Base-by-base conservation (phyloP, 2,888 invertebrate species). In the Thera britannica region DNA sequence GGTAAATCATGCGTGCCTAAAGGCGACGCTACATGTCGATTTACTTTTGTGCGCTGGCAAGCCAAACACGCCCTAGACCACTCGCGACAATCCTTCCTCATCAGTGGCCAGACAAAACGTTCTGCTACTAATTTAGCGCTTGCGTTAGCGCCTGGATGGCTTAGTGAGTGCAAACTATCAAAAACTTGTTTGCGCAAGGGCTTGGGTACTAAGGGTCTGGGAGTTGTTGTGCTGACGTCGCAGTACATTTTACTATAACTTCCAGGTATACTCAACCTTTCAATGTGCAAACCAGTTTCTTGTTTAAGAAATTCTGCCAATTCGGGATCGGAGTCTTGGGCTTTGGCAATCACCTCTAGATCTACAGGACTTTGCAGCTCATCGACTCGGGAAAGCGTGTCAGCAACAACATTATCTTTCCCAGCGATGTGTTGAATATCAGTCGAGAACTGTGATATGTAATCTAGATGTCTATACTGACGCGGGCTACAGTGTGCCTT, bases 31-130 rank as follows among this genome's bases (percentile, higher is more conserved):
- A 55, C 55, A n/a, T 55, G 55, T 0, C 55, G 55, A 2, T 1
- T 55, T 9, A 55, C 5, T n/a, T 55, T 55, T 7, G 55, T n/a
- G 36, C 55, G 55, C n/a, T 55, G 55, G 4, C 55, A 55, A 9
- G 55, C 0, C 1, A 11, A 11, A n/a, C 55, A 55, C 1, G 3
- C 2, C 2, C n/a, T 9, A 5, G 55, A 9, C 55, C 52, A 54
- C 9, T 54, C 52, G 34, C 35, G 52, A 54, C 52, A 54, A 2
- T 54, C 23, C 44, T 54, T 55, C 11, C n/a, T 2, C n/a, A 55
- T 55, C 2, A 23, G 36, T 8, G 55, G 55, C 55, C 55, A 55
- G 2, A 55, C 55, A n/a, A 11, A 55, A n/a, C 55, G 36, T 36
- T 55, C 11, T 11, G 55, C 55, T 11, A 55, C 55, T n/a, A 55